Base-by-base conservation (phyloP, 1,140 invertebrate species). In the Drosophila pallidifrons region DNA sequence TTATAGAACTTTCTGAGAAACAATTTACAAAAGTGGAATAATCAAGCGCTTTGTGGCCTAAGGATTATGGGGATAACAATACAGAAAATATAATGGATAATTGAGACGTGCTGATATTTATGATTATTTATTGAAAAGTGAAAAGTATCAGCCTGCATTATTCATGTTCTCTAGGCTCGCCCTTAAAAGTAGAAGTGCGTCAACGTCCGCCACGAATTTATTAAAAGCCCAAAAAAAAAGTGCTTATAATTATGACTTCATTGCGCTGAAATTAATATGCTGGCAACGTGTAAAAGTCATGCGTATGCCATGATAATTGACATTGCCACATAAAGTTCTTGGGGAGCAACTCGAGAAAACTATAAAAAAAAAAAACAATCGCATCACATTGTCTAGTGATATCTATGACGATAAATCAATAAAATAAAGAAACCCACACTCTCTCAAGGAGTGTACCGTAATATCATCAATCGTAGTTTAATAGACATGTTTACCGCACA, bases 231-330 rank as follows among this genome's bases (percentile, higher is more conserved):
- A 87, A 79, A 86, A 70, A 86, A 70, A 64, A 35, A 41, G 38
- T 30, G 32, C 20, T 25, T 35, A 72, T 72, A 88, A 87, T 86
- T 81, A 86, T 71, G 49, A 69, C 54, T 74, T 35, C 55, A 61
- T 61, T 61, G 11, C 71, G 67, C 51, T 25, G 63, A 82, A 88
- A 88, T 87, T 67, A 87, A 82, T 80, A 87, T 87, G 70, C 83
- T 41, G 41, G 1, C 58, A 66, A 55, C 63, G 85, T 72, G n/a
- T n/a, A 6, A 25, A 52, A 66, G 75, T 16, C 72, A 68, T 75
- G 78, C 71, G 75, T 85, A 81, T 78, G 52, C 20, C 25, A 20
- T 72, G 61, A 65, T 38, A 58, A 30, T 25, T 30, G 5, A 10
- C 38, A 59, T 55, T 38, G 1, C 38, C 30, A 25, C 20, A 61